Conservation (phyloP, 2,888 invertebrate species). For the Oscheius onirici region DNA sequence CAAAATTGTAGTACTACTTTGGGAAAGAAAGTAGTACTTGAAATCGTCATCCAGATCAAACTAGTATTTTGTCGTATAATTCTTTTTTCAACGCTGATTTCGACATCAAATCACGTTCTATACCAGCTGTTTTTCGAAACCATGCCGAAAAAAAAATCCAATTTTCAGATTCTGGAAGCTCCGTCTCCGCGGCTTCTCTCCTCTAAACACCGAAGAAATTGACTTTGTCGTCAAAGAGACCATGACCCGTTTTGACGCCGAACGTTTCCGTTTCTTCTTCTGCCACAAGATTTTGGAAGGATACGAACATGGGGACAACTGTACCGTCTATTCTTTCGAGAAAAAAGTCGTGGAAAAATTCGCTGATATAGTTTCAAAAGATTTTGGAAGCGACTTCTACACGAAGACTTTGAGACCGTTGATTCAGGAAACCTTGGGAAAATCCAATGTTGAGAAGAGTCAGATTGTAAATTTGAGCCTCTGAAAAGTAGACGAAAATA, state of each 20-base stretch:
- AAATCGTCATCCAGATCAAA: no score
- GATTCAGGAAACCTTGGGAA: not conserved
- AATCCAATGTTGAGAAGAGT: not conserved
- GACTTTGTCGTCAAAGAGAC: not conserved
- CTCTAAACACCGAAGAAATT: not conserved
- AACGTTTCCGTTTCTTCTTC: conserved; percentile 1
- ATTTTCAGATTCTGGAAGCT: conserved; percentile 16
- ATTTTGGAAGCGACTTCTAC: not conserved
- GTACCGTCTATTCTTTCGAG: not conserved
- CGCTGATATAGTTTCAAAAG: not conserved
- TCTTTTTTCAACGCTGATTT: no score
- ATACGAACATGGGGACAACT: not conserved
- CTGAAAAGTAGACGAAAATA: no score
- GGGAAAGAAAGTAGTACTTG: no score
- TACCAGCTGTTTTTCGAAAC: no score
- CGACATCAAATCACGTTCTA: no score
- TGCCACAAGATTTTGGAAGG: conserved; percentile 6
- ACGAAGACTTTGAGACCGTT: not conserved
- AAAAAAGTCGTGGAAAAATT: not conserved
- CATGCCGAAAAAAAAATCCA: no score
- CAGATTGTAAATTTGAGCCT: not conserved
- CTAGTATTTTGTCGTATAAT: no score
- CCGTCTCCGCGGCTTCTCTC: not conserved
- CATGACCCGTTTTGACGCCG: not conserved
- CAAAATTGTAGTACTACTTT: no score